Percentiles rank a stretch among this genome's conserved stretches.
Evolutionary conservation across 2,888 invertebrate species (phyloP).

Genomic region (Acronicta psi): DNA sequence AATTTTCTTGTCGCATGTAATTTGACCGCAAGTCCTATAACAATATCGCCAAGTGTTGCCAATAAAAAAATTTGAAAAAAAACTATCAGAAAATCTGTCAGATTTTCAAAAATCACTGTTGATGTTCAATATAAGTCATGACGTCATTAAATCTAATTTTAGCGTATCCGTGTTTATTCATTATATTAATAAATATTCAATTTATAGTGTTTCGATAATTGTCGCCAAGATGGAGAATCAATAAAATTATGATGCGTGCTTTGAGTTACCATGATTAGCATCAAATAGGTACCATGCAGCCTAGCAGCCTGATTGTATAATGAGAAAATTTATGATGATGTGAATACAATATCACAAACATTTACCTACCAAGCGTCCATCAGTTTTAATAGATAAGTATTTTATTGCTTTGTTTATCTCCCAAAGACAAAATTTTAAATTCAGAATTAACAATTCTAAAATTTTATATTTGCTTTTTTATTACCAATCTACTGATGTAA

Average conservation of each 20-base stretch:
- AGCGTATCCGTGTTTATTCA: slow-evolving; percentile 32
- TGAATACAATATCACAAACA: too few relatives aligned
- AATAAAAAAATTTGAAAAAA: slow-evolving; percentile 6
- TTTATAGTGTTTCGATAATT: slow-evolving; percentile 41
- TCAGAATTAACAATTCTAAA: too few relatives aligned
- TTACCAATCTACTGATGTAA: too few relatives aligned
- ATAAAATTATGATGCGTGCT: slow-evolving; percentile 6
- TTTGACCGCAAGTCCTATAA: slow-evolving; percentile 26
- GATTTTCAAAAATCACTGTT: neutral
- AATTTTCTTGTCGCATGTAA: slow-evolving; percentile 71
- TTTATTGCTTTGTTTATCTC: too few relatives aligned
- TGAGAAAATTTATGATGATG: too few relatives aligned
- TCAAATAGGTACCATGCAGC: neutral
- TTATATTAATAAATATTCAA: slow-evolving; percentile 19
- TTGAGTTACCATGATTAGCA: slow-evolving; percentile 11
- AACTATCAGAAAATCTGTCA: too few relatives aligned
- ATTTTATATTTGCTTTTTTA: too few relatives aligned
- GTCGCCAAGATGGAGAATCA: slow-evolving; percentile 6
- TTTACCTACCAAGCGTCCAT: too few relatives aligned
- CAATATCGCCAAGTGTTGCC: slow-evolving; percentile 40
- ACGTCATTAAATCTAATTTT: slow-evolving; percentile 27
- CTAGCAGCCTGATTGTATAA: neutral
- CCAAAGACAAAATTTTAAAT: too few relatives aligned
- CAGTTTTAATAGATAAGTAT: too few relatives aligned
- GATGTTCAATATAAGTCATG: neutral